Evolutionary conservation across 2,797 vertebrate species (phyloP).

Genomic region (Pelodytes ibericus): DNA sequence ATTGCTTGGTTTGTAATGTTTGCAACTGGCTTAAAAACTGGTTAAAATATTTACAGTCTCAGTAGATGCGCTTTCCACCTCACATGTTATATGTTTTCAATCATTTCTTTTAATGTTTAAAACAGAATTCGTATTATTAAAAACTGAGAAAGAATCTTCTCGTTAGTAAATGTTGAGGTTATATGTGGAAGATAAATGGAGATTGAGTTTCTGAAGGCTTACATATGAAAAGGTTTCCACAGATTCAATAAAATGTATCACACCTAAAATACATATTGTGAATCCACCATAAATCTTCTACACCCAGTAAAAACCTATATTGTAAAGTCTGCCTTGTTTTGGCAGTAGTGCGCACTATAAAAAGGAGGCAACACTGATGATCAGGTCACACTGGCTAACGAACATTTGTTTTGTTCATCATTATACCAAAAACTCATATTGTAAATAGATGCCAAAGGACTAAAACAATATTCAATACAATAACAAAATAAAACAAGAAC

Average conservation of each 20-base stretch:
- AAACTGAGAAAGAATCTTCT: too few relatives aligned
- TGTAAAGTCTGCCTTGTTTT: constrained; percentile 1
- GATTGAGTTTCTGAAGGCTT: not conserved
- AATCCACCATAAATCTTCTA: not conserved
- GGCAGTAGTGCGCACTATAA: not conserved
- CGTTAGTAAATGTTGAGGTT: too few relatives aligned
- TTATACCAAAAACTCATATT: not conserved
- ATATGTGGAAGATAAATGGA: too few relatives aligned
- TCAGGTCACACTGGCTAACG: not conserved
- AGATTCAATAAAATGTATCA: constrained; percentile 26
- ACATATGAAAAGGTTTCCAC: not conserved
- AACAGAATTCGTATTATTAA: too few relatives aligned
- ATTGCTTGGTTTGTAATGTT: too few relatives aligned
- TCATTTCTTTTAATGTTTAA: too few relatives aligned
- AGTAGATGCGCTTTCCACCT: too few relatives aligned
- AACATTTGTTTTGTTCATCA: constrained; percentile 37
- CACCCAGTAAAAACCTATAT: constrained; percentile 8
- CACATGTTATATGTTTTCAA: too few relatives aligned
- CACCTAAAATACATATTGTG: constrained; percentile 21
- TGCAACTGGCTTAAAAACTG: too few relatives aligned
- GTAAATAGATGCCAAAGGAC: not conserved
- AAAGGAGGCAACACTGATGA: too few relatives aligned
- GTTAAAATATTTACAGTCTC: too few relatives aligned
- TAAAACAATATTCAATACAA: not conserved
- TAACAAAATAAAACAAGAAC: too few relatives aligned